A percentile compares a stretch with the other conserved stretches of the same genome.
Conservation (phyloP, 2,113 vertebrate species). For the Trichechus manatus region DNA sequence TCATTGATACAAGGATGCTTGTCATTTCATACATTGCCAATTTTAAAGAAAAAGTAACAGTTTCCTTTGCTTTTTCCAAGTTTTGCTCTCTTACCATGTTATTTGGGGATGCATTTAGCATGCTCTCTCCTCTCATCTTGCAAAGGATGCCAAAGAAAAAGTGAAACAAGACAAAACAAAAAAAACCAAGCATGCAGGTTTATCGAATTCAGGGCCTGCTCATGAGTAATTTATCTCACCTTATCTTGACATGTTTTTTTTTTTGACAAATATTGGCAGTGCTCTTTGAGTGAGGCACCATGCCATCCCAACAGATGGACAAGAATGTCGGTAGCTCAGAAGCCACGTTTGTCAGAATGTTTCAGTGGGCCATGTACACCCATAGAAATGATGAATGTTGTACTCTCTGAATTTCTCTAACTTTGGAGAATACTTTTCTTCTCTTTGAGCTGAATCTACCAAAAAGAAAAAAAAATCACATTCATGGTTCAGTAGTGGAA, state of each 20-base stretch:
- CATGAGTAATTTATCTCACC: slow-evolving; percentile 21
- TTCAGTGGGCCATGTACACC: slow-evolving; percentile 56
- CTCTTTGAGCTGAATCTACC: slow-evolving; percentile 59
- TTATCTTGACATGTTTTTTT: not conserved
- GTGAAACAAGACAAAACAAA: not conserved
- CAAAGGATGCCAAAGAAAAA: not conserved
- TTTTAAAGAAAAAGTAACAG: too few species aligned
- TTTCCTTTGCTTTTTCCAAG: not conserved
- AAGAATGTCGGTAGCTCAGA: slow-evolving; percentile 76
- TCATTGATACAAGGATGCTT: too few species aligned
- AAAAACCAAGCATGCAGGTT: not conserved
- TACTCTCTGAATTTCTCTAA: slow-evolving; percentile 32
- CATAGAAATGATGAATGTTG: slow-evolving; percentile 68
- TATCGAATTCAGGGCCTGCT: not conserved
- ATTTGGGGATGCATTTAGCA: not conserved
- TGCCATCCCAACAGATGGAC: slow-evolving; percentile 84
- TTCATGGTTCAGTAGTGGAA: not conserved
- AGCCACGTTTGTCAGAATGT: slow-evolving; percentile 76
- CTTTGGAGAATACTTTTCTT: slow-evolving; percentile 32
- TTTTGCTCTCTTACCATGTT: too few species aligned
- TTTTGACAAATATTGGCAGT: slow-evolving; percentile 69
- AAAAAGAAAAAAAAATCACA: not conserved
- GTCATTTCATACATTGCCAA: too few species aligned
- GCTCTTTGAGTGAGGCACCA: slow-evolving; percentile 57
- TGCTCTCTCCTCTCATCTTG: not conserved